These are phyloP conservation scores for Cryptus viduatorius DNA, from an alignment of 2,888 invertebrate species.

Conservation along the genomic window DNA sequence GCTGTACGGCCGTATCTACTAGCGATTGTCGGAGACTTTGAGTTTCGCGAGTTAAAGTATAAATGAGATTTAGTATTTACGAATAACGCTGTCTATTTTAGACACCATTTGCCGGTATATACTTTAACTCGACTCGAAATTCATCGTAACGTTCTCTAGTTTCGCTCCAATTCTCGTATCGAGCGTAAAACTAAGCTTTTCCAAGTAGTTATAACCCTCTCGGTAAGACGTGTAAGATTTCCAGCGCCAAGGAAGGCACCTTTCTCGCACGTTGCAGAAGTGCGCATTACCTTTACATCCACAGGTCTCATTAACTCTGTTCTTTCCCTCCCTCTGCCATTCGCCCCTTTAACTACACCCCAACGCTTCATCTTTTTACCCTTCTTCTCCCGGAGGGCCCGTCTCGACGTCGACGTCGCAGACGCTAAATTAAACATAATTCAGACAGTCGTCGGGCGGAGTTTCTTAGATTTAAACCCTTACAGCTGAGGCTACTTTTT, in stretches of 20 bases:
- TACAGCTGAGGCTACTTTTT: background rate
- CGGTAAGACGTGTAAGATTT: conserved; percentile 17
- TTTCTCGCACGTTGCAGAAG: conserved; percentile 49
- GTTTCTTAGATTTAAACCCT: background rate
- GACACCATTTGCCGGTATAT: background rate
- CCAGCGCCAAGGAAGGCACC: conserved; percentile 28
- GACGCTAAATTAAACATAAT: conserved; percentile 39
- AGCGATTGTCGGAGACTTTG: too few relatives aligned
- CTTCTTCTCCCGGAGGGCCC: conserved; percentile 3
- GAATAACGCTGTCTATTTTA: background rate
- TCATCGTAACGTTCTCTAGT: conserved; percentile 27
- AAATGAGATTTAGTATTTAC: background rate
- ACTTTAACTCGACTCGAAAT: conserved; percentile 4
- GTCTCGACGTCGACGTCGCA: conserved; percentile 32
- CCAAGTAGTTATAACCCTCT: conserved; percentile 30
- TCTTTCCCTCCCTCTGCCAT: background rate
- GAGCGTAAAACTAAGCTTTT: conserved; percentile 56
- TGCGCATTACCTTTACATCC: conserved; percentile 32
- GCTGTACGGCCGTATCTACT: background rate
- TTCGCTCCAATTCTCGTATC: conserved; percentile 71
- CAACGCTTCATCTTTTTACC: conserved; percentile 56
- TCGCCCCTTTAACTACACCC: conserved; percentile 47
- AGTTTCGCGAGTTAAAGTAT: too few relatives aligned
- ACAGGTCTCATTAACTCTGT: conserved; percentile 30
- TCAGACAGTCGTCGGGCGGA: conserved; percentile 25